Base-by-base conservation (phyloP, 1,140 invertebrate genomes). In the Aphelenchoides besseyi region DNA sequence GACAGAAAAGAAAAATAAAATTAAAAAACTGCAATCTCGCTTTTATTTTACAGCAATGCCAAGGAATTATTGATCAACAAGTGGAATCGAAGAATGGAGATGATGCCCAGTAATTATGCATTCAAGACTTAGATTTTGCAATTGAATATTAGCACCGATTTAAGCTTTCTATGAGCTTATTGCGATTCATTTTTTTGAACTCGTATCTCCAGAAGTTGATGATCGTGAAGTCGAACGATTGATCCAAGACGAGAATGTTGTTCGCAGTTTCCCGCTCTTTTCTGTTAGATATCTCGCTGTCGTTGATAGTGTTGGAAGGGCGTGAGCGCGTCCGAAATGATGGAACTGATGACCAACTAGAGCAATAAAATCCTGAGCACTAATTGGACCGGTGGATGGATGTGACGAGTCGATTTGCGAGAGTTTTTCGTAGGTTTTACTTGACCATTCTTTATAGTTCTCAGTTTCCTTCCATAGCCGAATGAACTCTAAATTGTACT, bases 311-410 rank as follows among this genome's bases (percentile, higher is more conserved):
- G 93, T 94, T 86, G 94, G 92, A 85, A 94, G 94, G 86, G 94
- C 94, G 64, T 92, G 89, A 1, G 93, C 94, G 74, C 92, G 90
- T 86, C 96, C 94, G 35, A 92, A 92, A 80, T 90, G 94, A 78
- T 94, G 92, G 90, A 97, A 93, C 37, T 92, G 93, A 84, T 95
- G 93, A 12, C 92, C 90, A 57, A 95, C 88, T 79, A 92, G 89
- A 1, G 96, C 86, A 86, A 93, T 94, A 90, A 97, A 93, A 87
- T 98, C 95, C 57, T 91, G 89, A 2, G 97, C 91, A 36, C 92
- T 95, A 0, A 97, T 85, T 80, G 95, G 91, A 26, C 94, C 93
- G 71, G 91, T 90, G 87, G 92, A 95, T 52, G 93, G 93, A 88
- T 97, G 95, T 63, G 33, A 36, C 12, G 59, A 55, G 62, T 77